Conservation (phyloP, 2,888 invertebrate genomes). For the Amphipoea oculea region DNA sequence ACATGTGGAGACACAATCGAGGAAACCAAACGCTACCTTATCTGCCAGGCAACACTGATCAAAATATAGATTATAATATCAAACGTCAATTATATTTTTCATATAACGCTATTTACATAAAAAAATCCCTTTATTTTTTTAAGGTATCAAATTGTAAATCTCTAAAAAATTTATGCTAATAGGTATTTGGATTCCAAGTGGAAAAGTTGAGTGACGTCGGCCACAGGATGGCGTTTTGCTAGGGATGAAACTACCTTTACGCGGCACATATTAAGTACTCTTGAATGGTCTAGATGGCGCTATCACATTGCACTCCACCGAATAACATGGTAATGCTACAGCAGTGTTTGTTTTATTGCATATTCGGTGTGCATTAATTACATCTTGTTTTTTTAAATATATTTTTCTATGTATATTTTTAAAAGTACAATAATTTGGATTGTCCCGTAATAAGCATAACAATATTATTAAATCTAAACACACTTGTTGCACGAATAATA, state of each 20-base stretch:
- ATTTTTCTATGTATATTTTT: background rate
- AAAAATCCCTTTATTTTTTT: background rate
- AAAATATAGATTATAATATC: background rate
- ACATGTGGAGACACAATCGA: background rate
- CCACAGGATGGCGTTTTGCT: background rate
- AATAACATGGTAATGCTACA: background rate
- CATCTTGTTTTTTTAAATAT: background rate
- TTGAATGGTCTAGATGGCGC: background rate
- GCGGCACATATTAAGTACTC: background rate
- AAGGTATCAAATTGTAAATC: background rate
- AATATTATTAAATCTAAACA: background rate
- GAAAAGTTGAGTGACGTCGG: background rate
- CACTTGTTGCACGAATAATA: background rate
- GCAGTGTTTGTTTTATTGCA: background rate
- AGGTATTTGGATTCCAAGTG: background rate
- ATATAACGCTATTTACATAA: background rate
- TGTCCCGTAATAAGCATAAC: background rate
- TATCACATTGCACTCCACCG: background rate
- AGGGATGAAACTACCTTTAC: background rate
- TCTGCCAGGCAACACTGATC: background rate
- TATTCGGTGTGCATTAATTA: background rate
- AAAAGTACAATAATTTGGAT: background rate
- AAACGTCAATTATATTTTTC: background rate
- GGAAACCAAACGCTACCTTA: background rate
- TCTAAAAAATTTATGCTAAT: background rate